Conservation (phyloP, 2,888 invertebrate genomes). For the Chloroclystis v-ata region DNA sequence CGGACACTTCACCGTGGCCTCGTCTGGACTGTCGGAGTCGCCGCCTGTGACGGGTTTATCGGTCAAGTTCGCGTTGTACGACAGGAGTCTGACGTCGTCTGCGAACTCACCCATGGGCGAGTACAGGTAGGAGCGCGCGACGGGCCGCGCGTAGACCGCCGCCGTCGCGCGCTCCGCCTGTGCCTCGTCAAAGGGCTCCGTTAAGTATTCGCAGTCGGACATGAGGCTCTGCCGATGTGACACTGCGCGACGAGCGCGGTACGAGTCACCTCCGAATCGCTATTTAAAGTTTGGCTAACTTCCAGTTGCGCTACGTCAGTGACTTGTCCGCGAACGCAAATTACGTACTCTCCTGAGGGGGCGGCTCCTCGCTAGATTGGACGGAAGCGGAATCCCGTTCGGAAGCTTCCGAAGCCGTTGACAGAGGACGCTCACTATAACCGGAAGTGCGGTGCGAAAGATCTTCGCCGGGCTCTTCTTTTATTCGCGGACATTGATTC, state of each 20-base stretch:
- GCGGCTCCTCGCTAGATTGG: conserved; percentile 74
- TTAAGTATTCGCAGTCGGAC: conserved; percentile 75
- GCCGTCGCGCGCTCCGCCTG: conserved; percentile 65
- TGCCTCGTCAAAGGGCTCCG: conserved; percentile 69
- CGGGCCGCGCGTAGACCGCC: conserved; percentile 64
- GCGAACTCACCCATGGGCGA: conserved; percentile 72
- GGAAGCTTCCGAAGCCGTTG: conserved; percentile 71
- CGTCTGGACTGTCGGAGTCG: conserved; percentile 80
- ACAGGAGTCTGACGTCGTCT: conserved; percentile 50
- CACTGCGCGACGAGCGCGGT: conserved; percentile 72
- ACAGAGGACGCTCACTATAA: conserved; percentile 67
- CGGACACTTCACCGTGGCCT: conserved; percentile 79
- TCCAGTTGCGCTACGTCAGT: conserved; percentile 72
- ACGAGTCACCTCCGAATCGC: conserved; percentile 70
- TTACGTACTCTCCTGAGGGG: conserved; percentile 73
- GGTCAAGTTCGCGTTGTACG: conserved; percentile 39
- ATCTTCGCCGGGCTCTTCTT: conserved; percentile 45
- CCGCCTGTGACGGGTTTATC: conserved; percentile 72
- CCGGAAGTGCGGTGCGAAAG: conserved; percentile 55
- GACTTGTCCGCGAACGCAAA: conserved; percentile 61
- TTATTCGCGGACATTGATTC: conserved; percentile 40
- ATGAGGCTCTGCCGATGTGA: conserved; percentile 70
- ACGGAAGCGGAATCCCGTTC: conserved; percentile 72
- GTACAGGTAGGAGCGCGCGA: conserved; percentile 77
- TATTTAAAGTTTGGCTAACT: conserved; percentile 74